A percentile compares a stretch with the other conserved stretches of the same genome.
Evolutionary conservation across 2,113 vertebrate genomes (phyloP).

Genomic region (Dicrurus megarhynchus): DNA sequence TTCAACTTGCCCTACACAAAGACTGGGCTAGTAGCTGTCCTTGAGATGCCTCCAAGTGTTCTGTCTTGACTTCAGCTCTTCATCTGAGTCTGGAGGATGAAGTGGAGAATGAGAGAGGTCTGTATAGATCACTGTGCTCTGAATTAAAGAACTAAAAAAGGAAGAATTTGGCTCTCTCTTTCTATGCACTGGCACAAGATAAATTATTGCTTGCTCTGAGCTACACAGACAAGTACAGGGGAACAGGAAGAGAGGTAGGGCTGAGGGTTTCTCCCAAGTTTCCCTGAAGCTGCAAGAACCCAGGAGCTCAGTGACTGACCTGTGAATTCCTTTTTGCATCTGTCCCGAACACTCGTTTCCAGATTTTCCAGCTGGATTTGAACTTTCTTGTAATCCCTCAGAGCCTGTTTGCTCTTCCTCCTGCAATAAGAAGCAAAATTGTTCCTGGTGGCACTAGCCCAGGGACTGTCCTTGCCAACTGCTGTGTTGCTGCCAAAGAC

Average conservation of each 20-base stretch:
- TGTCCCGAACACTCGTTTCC: constrained; percentile 96
- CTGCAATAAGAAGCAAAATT: constrained; percentile 67
- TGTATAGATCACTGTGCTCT: background rate
- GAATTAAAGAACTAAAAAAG: background rate
- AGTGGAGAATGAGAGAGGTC: background rate
- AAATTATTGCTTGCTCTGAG: background rate
- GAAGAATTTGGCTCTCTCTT: background rate
- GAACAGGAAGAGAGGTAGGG: background rate
- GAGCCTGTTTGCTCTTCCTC: constrained; percentile 96
- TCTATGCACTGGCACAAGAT: background rate
- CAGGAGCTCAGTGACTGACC: constrained; percentile 68
- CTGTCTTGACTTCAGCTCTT: background rate
- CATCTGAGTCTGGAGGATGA: background rate
- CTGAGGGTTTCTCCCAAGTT: background rate
- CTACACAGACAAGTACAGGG: background rate
- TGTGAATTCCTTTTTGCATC: constrained; percentile 98
- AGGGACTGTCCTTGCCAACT: background rate
- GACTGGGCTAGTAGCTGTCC: background rate
- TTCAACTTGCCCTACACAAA: background rate
- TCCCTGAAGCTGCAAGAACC: background rate
- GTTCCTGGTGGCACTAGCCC: background rate
- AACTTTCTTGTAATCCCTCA: constrained; percentile 97
- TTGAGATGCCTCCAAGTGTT: background rate
- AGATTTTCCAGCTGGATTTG: constrained; percentile 98
- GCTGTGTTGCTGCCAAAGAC: background rate